These are phyloP conservation scores for Balanococcus diminutus DNA, from an alignment of 2,888 invertebrate genomes.

Conservation along the genomic window DNA sequence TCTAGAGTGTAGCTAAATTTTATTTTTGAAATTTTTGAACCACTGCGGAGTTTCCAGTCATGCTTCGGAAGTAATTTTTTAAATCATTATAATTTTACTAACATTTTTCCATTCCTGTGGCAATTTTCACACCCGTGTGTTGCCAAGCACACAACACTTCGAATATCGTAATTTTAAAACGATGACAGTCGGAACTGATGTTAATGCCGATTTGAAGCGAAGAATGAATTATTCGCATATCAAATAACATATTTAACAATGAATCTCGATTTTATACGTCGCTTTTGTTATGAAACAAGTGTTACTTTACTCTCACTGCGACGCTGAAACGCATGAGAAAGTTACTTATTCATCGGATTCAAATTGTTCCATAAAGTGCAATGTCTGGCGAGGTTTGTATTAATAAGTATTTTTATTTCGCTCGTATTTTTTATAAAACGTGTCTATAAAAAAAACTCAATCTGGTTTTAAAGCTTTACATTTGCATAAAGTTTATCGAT, in stretches of 20 bases:
- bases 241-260: neutral
- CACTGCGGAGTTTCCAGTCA: too few species aligned
- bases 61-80: neutral
- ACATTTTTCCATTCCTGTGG: too few species aligned
- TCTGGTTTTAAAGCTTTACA: neutral
- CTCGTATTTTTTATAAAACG: neutral
- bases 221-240: neutral
- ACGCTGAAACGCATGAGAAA: neutral
- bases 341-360: neutral
- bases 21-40: too few species aligned
- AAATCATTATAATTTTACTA: too few species aligned
- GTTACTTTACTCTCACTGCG: neutral
- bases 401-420: neutral
- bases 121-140: neutral
- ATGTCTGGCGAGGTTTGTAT: neutral
- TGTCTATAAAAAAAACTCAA: neutral
- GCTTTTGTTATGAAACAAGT: neutral
- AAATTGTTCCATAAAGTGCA: neutral
- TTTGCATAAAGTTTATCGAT: neutral
- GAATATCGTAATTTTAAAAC: neutral
- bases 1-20: too few species aligned
- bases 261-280: neutral
- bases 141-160: neutral
- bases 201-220: neutral
- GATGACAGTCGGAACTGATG: neutral